Conservation (phyloP, 2,113 vertebrate species). For the Gymnarchus niloticus region DNA sequence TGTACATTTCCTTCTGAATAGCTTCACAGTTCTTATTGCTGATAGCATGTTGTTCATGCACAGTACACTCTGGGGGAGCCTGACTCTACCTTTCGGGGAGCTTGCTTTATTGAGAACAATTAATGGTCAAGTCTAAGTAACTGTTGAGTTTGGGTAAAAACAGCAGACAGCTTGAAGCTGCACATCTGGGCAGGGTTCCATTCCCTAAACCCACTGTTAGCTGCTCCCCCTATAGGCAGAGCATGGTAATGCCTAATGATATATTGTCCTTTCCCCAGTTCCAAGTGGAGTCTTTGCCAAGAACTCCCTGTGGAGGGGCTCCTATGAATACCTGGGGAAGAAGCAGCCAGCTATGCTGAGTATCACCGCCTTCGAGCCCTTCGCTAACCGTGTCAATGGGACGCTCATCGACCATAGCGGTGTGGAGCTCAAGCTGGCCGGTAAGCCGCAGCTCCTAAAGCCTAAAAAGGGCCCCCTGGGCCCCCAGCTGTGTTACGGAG, state of each 20-base stretch:
- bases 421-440: constrained; percentile 82
- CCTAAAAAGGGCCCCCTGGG: neutral
- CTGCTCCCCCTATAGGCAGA: neutral
- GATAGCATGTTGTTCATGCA: neutral
- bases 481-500: neutral
- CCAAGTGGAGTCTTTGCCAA: constrained; percentile 87
- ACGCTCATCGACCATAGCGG: constrained; percentile 92
- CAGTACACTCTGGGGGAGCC: neutral
- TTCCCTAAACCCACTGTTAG: neutral
- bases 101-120: neutral
- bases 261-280: constrained; percentile 56
- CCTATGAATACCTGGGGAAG: constrained; percentile 93
- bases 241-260: neutral
- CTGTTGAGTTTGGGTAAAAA: neutral
- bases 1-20: neutral
- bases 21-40: neutral
- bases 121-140: neutral
- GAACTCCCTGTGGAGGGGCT: constrained; percentile 94
- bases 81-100: neutral
- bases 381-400: constrained; percentile 81
- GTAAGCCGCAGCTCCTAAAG: constrained; percentile 44
- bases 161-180: neutral
- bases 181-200: neutral
- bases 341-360: constrained; percentile 95
- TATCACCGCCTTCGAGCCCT: constrained; percentile 80